These are phyloP conservation scores for Escarpia spicata DNA, from an alignment of 2,888 invertebrate genomes.

Conservation along the genomic window DNA sequence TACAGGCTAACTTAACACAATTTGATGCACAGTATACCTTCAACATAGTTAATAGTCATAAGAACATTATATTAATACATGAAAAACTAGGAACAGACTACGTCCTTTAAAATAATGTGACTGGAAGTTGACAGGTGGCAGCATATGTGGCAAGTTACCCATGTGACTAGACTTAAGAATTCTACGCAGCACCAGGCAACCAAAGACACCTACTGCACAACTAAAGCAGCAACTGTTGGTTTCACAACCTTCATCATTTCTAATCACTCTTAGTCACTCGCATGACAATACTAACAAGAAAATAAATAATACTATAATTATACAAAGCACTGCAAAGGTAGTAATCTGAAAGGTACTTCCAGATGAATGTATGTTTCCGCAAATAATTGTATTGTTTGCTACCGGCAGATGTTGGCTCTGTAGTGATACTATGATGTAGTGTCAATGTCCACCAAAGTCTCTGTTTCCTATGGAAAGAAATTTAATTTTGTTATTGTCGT, in stretches of 20 bases:
- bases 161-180: not conserved
- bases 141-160: not conserved
- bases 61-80: too few species aligned
- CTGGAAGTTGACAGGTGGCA: not conserved
- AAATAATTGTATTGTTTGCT: not conserved
- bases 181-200: not conserved
- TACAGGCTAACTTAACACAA: too few species aligned
- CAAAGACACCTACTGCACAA: not conserved
- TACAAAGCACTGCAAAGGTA: not conserved
- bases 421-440: not conserved
- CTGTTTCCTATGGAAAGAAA: not conserved
- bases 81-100: too few species aligned
- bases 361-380: not conserved
- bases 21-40: too few species aligned
- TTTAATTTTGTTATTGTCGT: not conserved
- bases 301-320: not conserved
- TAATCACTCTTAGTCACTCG: not conserved
- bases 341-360: not conserved
- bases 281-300: not conserved
- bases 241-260: not conserved
- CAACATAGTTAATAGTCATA: too few species aligned
- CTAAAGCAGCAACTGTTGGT: not conserved
- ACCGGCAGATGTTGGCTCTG: not conserved
- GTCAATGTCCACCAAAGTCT: not conserved
- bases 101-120: not conserved